A percentile compares a stretch with the other conserved stretches of the same genome.
These are phyloP conservation scores for Sinelater perroti DNA, from an alignment of 2,888 invertebrate genomes.

Conservation along the genomic window DNA sequence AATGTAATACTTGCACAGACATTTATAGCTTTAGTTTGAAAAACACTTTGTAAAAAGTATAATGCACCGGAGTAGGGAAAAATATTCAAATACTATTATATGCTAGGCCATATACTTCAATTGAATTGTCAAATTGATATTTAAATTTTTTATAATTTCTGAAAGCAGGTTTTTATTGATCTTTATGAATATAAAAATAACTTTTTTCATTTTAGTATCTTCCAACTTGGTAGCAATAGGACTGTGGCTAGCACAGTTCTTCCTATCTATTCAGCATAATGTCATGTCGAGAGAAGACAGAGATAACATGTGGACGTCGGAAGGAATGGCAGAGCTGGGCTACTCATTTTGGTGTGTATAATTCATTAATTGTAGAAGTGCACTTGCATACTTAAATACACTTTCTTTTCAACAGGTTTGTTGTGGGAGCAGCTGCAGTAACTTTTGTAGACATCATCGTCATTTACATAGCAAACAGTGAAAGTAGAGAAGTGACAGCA, in stretches of 20 bases:
- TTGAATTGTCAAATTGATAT: no score
- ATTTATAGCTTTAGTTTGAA: no score
- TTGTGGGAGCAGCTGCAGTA: slow-evolving; percentile 74
- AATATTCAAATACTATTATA: no score
- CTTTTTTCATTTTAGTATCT: slow-evolving; percentile 67
- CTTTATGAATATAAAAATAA: background rate
- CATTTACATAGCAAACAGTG: slow-evolving; percentile 76
- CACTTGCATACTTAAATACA: background rate
- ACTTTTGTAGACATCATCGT: slow-evolving; percentile 78
- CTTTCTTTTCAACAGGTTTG: slow-evolving; percentile 65
- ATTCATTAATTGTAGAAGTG: background rate
- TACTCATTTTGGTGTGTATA: slow-evolving; percentile 82
- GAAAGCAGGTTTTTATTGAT: no score
- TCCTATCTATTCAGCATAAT: slow-evolving; percentile 80
- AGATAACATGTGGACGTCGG: slow-evolving; percentile 83
- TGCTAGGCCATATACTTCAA: no score
- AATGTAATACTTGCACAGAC: no score
- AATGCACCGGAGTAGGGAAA: no score
- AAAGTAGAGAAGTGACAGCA: slow-evolving; percentile 69
- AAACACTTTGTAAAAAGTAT: no score
- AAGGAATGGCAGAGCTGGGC: slow-evolving; percentile 81
- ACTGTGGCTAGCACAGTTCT: slow-evolving; percentile 87
- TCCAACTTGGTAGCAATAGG: slow-evolving; percentile 78
- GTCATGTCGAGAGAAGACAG: slow-evolving; percentile 83
- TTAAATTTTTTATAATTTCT: no score